Evolutionary conservation across 35 echinoderm and acorn worm species (phyloP), one percentile per base, ranked within the genome.

Genomic region (Chiridota heheva): DNA sequence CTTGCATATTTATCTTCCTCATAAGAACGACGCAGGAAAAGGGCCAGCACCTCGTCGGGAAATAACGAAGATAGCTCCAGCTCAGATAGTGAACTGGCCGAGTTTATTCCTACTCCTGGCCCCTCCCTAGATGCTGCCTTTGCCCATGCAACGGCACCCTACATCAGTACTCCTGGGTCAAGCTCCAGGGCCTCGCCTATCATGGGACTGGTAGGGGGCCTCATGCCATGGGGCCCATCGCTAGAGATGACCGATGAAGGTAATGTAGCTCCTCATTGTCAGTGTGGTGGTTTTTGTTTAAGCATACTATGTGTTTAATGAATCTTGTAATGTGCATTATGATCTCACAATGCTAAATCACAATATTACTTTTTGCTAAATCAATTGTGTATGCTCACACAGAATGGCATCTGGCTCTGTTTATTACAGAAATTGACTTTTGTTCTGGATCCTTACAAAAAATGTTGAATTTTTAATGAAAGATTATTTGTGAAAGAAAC

Each of bases 21-120:
- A n/a, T n/a, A n/a, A n/a, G n/a, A n/a, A n/a, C n/a, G n/a, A n/a
- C n/a, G n/a, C n/a, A n/a, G n/a, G n/a, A n/a, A n/a, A n/a, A n/a
- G n/a, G n/a, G n/a, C n/a, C n/a, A n/a, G n/a, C n/a, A n/a, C n/a
- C n/a, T n/a, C n/a, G n/a, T n/a, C n/a, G n/a, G n/a, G n/a, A 3
- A 26, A 35, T 32, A 72, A 87, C 41, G 77, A 76, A 0, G 67
- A 42, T 56, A 78, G 87, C 27, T 82, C 77, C 61, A 88, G 86
- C 45, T 84, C 83, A 27, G 95, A 98, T 20, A 88, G 86, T 75
- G 95, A 98, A 30, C 70, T 98, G 25, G 76, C 76, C 66, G 94
- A 97, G 31, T 97, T 97, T 73, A 82, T 81, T 33, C 94, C 94
- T 13, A 78, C 88, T 13, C 94, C 84, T 3, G 84, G 84, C 27